phyloP scores from a whole-genome alignment of 2,113 vertebrate species.

The Carassius carassius region DNA sequence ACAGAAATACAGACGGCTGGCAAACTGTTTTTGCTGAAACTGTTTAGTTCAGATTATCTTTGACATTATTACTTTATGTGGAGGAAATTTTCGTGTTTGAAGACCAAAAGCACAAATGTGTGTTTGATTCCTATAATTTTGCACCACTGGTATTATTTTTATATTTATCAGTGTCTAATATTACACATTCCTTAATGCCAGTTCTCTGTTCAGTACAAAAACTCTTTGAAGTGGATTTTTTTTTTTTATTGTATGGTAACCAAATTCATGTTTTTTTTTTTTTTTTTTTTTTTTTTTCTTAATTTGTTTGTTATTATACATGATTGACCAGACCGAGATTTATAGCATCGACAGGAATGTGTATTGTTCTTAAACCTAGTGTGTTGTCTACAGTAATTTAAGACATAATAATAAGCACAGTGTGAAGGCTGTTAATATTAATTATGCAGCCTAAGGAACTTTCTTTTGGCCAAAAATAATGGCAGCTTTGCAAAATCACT shows the following conservation, averaged over 20 bases:
- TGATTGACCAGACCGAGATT: not conserved
- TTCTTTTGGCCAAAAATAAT: not conserved
- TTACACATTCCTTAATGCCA: not conserved
- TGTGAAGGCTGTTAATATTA: not conserved
- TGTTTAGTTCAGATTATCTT: not conserved
- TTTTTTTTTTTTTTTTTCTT: no score
- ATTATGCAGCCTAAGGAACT: not conserved
- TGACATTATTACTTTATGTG: not conserved
- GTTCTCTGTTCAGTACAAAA: not conserved
- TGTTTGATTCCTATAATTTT: not conserved
- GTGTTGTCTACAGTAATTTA: not conserved
- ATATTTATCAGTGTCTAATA: constrained; percentile 7
- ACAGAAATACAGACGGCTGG: not conserved
- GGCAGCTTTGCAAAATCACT: not conserved
- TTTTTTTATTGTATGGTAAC: not conserved
- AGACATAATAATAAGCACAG: not conserved
- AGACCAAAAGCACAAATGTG: not conserved
- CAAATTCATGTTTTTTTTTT: no score
- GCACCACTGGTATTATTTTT: constrained; percentile 14
- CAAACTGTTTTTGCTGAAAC: not conserved
- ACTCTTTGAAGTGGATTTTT: not conserved
- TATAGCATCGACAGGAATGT: not conserved
- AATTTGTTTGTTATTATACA: not conserved
- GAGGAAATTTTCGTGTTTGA: constrained; percentile 5
- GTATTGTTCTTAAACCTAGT: not conserved